Percentiles rank a stretch among this genome's conserved stretches.
These are phyloP conservation scores for Eumerus sabulonum DNA, from an alignment of 2,888 invertebrate genomes.

Conservation along the genomic window DNA sequence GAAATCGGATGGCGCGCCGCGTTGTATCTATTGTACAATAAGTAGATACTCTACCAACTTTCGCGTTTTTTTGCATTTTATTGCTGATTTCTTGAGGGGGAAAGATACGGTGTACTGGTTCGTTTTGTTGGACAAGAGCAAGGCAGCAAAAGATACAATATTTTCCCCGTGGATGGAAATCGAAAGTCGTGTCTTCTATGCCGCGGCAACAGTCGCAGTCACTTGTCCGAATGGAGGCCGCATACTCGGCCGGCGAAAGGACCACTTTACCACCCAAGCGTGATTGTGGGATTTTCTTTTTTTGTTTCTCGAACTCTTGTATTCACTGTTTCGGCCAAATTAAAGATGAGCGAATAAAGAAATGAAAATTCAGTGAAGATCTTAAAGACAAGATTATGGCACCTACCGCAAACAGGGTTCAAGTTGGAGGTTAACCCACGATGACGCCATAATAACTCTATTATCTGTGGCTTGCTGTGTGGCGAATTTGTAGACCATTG, in stretches of 20 bases:
- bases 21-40: background rate
- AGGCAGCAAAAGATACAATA: conserved; percentile 43
- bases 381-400: conserved; percentile 66
- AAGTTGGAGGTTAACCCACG: conserved; percentile 66
- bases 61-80: conserved; percentile 60
- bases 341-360: conserved; percentile 69
- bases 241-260: conserved; percentile 44
- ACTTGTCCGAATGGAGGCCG: conserved; percentile 34
- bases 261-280: conserved; percentile 66
- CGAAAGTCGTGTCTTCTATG: conserved; percentile 67
- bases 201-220: conserved; percentile 58
- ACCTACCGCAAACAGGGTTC: conserved; percentile 69
- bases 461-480: conserved; percentile 41
- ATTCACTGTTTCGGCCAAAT: conserved; percentile 42
- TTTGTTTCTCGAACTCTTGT: conserved; percentile 17
- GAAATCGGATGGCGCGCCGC: conserved; percentile 26
- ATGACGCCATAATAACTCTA: conserved; percentile 68
- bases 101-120: conserved; percentile 3
- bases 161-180: conserved; percentile 54
- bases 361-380: conserved; percentile 65
- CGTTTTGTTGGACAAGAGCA: no score
- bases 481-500: conserved; percentile 9
- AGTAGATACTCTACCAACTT: conserved; percentile 53
- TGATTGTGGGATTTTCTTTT: conserved; percentile 43
- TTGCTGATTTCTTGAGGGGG: conserved; percentile 31